phyloP scores from a whole-genome alignment of 2,888 invertebrate genomes.

The Hyles lineata region DNA sequence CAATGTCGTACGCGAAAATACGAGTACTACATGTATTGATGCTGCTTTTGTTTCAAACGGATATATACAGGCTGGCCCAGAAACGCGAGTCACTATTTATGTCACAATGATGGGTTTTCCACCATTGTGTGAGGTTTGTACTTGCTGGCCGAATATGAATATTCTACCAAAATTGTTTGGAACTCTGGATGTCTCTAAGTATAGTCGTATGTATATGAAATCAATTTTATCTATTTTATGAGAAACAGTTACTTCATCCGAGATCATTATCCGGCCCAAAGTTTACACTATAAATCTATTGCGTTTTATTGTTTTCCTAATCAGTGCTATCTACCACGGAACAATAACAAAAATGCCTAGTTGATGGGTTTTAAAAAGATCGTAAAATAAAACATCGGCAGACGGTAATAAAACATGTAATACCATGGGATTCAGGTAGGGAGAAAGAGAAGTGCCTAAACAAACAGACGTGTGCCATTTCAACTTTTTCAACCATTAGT shows the following conservation, averaged over 20 bases:
- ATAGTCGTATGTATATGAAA: background rate
- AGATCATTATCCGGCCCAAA: background rate
- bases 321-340: background rate
- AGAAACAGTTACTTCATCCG: background rate
- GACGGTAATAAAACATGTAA: conserved; percentile 23
- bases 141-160: no score
- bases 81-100: no score
- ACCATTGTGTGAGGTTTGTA: no score
- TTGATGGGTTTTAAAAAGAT: conserved; percentile 18
- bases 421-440: background rate
- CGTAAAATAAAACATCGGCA: conserved; percentile 29
- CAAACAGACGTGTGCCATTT: background rate
- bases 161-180: no score
- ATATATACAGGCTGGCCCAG: no score
- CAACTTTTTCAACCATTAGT: background rate
- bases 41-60: no score
- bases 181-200: no score
- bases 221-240: background rate
- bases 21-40: background rate
- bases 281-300: background rate
- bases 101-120: no score
- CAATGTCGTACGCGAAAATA: conserved; percentile 1
- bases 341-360: background rate
- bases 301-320: background rate
- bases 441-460: background rate